phyloP scores from a whole-genome alignment of 2,888 invertebrate genomes.

The Drosophila mercatorum region DNA sequence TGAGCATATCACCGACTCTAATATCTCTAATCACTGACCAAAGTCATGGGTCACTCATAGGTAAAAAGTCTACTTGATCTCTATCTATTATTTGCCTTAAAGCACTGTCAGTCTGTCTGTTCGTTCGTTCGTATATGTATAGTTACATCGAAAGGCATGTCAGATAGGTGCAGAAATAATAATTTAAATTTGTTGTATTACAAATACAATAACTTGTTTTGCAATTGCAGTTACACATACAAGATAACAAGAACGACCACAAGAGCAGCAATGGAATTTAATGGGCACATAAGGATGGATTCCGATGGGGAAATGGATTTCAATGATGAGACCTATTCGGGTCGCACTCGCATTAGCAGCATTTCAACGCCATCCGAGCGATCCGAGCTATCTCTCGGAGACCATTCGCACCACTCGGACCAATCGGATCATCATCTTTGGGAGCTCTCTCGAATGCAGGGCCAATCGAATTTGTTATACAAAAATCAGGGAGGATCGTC shows the following conservation, averaged over 20 bases:
- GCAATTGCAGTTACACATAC: conserved; percentile 29
- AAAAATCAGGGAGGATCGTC: conserved; percentile 16
- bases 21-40: background rate
- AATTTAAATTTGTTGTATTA: background rate
- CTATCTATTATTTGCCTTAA: background rate
- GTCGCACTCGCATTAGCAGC: background rate
- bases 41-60: background rate
- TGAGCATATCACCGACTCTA: background rate
- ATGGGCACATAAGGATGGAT: conserved; percentile 23
- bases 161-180: conserved; percentile 13
- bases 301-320: conserved; percentile 32
- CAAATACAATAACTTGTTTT: background rate
- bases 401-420: background rate
- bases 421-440: conserved; percentile 9
- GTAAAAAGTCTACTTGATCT: background rate
- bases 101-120: background rate
- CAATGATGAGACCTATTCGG: conserved; percentile 42
- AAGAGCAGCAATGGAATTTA: conserved; percentile 42
- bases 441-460: conserved; percentile 9
- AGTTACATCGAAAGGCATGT: background rate
- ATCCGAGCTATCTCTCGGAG: conserved; percentile 1
- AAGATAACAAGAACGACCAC: conserved; percentile 1
- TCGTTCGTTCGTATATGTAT: background rate
- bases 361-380: conserved; percentile 5
- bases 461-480: conserved; percentile 3